phyloP scores from a whole-genome alignment of 2,888 invertebrate genomes.

The Trimorus sp. region DNA sequence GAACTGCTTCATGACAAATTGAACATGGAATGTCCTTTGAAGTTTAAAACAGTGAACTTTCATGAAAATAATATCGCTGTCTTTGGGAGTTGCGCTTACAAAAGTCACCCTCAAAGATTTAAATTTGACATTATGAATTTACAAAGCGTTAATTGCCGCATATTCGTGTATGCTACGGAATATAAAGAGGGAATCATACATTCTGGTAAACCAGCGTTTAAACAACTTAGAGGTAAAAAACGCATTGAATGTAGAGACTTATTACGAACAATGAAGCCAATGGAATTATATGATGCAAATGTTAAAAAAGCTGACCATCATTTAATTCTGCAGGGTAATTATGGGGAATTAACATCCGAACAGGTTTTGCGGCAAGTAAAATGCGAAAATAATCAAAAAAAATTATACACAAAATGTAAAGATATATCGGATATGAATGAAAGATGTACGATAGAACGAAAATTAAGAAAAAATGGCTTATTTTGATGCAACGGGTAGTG shows the following conservation, averaged over 20 bases:
- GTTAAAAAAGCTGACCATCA: background rate
- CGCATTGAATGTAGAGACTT: background rate
- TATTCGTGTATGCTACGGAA: background rate
- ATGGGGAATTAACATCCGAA: background rate
- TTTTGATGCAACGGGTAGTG: background rate
- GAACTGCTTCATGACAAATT: background rate
- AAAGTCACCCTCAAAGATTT: background rate
- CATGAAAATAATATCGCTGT: background rate
- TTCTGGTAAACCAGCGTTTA: background rate
- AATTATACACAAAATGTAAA: background rate
- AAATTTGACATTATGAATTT: background rate
- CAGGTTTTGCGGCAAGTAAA: slow-evolving; percentile 9
- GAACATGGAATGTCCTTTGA: background rate
- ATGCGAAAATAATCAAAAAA: background rate
- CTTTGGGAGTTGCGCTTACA: background rate
- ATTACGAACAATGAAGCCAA: background rate
- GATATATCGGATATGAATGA: slow-evolving; percentile 26
- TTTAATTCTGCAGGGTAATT: background rate
- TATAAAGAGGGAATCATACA: background rate
- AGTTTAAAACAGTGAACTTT: background rate
- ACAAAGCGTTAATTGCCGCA: background rate
- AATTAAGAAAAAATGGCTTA: background rate
- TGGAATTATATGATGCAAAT: background rate
- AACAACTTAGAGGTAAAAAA: slow-evolving; percentile 3
- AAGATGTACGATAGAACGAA: background rate